These are phyloP conservation scores for Steinernema scapterisci DNA, from an alignment of 2,888 invertebrate species.

Conservation along the genomic window DNA sequence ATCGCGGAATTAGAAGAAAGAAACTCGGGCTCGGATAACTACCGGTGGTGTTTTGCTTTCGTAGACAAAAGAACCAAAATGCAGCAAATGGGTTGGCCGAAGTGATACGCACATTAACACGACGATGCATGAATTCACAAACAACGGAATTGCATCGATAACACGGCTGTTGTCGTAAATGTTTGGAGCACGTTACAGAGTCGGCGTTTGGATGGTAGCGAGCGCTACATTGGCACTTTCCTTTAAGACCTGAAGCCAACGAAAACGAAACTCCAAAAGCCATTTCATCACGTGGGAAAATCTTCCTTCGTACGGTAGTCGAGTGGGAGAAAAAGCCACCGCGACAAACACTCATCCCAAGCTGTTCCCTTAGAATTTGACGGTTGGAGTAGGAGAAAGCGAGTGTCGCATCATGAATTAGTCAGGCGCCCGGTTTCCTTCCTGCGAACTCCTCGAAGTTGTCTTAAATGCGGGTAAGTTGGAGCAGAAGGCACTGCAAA, in stretches of 20 bases:
- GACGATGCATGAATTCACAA: background rate
- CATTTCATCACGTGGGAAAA: slow-evolving; percentile 21
- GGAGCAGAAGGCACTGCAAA: background rate
- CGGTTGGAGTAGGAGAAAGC: background rate
- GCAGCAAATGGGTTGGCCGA: background rate
- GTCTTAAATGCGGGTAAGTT: background rate
- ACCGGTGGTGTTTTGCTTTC: background rate
- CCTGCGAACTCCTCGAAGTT: background rate
- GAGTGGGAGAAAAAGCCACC: slow-evolving; percentile 11
- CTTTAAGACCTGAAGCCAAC: background rate
- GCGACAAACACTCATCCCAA: slow-evolving; percentile 17
- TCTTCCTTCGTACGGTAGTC: background rate
- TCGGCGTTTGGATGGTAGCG: background rate
- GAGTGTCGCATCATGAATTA: slow-evolving; percentile 24
- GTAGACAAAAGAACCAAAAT: slow-evolving; percentile 12
- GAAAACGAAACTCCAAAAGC: background rate
- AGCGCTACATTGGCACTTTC: background rate
- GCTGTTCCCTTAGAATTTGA: slow-evolving; percentile 16
- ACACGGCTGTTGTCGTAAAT: background rate
- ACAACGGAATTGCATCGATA: slow-evolving; percentile 3
- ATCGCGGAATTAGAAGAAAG: slow-evolving; percentile 8
- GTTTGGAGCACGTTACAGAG: background rate
- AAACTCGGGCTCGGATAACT: background rate
- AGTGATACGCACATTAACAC: background rate
- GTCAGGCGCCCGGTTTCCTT: background rate